Base-by-base conservation (phyloP, 2,797 vertebrate species). In the Onychomys torridus region DNA sequence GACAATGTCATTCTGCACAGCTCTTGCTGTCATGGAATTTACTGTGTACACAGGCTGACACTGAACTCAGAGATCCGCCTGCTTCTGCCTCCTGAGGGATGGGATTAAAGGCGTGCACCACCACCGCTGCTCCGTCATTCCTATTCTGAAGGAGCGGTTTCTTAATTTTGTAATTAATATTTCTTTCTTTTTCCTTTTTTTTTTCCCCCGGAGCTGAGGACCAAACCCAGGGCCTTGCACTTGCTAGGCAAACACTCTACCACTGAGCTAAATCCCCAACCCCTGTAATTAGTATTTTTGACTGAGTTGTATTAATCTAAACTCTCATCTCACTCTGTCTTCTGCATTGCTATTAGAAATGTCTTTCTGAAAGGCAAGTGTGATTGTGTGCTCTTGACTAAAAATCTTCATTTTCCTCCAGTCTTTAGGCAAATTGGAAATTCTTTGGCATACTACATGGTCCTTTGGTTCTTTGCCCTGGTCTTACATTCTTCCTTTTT, bases 381-480 rank as follows among this genome's bases (percentile, higher is more conserved):
- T 69, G 55, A 14, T 65, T 40, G 14, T 34, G 4, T 91, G 82
- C 77, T 82, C 85, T 32, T 61, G 37, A 63, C 27, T 83, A 63
- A 77, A 75, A 97, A 11, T 81, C 19, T 52, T 67, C 63, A 6
- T 23, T 67, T 85, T 91, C 27, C 6, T 89, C 65, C 7, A 17
- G 2, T 93, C 78, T 77, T 55, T 52, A 73, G 61, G 52, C 37
- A 93, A 57, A 63, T 90, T 90, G 81, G 3, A 95, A n/a, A 87
- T 90, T 61, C 21, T 46, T 75, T 49, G 6, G 8, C 32, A 37
- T 84, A 21, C 13, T 40, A 2, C 32, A 21, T 79, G 32, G 27
- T 52, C 16, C 63, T 67, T 37, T 71, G 16, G 37, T 17, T 94
- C 78, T 59, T 52, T 71, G 69, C 65, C 40, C 25, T 13, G 13